phyloP scores from a whole-genome alignment of 2,888 invertebrate species.

The Cryptophagus acutangulus region DNA sequence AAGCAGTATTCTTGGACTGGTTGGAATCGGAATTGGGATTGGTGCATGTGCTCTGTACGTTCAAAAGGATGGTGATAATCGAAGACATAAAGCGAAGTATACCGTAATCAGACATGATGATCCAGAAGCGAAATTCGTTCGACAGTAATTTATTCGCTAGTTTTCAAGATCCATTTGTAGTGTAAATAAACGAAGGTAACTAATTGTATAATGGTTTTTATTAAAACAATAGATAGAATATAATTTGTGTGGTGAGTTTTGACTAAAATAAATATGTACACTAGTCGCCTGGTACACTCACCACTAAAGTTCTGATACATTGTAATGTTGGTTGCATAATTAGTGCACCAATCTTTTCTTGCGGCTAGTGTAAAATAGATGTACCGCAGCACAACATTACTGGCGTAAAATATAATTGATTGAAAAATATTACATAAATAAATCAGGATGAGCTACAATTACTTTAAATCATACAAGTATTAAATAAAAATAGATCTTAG shows the following conservation, averaged over 20 bases:
- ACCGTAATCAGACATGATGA: conserved; percentile 65
- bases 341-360: too few relatives aligned
- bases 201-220: neutral
- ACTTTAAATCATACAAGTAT: neutral
- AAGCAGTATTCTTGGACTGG: conserved; percentile 54
- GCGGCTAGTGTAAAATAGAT: too few relatives aligned
- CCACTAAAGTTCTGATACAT: too few relatives aligned
- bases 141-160: neutral
- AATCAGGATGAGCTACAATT: neutral
- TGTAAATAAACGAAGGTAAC: neutral
- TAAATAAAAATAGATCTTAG: conserved; percentile 4
- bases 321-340: neutral
- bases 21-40: conserved; percentile 52
- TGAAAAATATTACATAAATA: conserved; percentile 7
- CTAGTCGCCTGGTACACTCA: too few relatives aligned
- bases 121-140: conserved; percentile 46
- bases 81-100: conserved; percentile 59
- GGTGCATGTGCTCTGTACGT: conserved; percentile 47
- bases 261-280: conserved; percentile 3
- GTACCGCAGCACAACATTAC: too few relatives aligned
- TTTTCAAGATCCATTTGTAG: neutral
- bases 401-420: conserved; percentile 10
- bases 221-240: conserved; percentile 4
- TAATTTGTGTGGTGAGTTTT: conserved; percentile 3
- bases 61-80: conserved; percentile 59